Evolutionary conservation across 2,113 vertebrate genomes (phyloP).

Genomic region (Leptobrachium ailaonicum): DNA sequence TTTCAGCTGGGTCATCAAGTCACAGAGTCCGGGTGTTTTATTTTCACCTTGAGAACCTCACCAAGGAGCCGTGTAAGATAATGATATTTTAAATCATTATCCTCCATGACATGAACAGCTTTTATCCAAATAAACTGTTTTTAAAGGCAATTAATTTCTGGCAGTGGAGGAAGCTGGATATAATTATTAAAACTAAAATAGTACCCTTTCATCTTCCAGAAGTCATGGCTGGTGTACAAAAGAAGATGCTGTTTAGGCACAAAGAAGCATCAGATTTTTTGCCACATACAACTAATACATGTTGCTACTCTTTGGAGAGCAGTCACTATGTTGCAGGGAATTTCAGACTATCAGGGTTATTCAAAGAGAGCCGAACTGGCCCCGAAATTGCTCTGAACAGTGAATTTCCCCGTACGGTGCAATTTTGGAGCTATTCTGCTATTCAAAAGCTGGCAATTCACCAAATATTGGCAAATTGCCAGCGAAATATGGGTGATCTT

Average conservation of each 20-base stretch:
- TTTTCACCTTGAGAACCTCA: not conserved
- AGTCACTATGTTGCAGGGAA: not conserved
- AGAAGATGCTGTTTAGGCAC: constrained; percentile 1
- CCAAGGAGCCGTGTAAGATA: constrained; percentile 5
- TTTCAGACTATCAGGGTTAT: not conserved
- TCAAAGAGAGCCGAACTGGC: no score
- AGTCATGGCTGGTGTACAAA: not conserved
- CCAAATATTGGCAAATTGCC: no score
- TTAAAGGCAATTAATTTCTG: constrained; percentile 31
- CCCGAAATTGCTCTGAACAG: no score
- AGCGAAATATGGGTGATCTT: no score
- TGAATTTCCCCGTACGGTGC: no score
- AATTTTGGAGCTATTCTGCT: no score
- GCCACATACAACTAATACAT: not conserved
- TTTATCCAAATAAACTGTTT: constrained; percentile 32
- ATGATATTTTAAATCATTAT: constrained; percentile 41
- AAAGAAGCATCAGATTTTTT: not conserved
- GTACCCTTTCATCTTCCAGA: constrained; percentile 16
- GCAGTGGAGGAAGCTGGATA: constrained; percentile 14
- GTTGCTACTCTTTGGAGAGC: not conserved
- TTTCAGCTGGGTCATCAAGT: constrained; percentile 11
- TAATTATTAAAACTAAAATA: constrained; percentile 16
- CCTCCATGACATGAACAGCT: constrained; percentile 1
- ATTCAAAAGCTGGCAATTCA: no score
- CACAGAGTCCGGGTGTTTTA: not conserved